Conservation (phyloP, 2,888 invertebrate species). For the Saturnia pavonia region DNA sequence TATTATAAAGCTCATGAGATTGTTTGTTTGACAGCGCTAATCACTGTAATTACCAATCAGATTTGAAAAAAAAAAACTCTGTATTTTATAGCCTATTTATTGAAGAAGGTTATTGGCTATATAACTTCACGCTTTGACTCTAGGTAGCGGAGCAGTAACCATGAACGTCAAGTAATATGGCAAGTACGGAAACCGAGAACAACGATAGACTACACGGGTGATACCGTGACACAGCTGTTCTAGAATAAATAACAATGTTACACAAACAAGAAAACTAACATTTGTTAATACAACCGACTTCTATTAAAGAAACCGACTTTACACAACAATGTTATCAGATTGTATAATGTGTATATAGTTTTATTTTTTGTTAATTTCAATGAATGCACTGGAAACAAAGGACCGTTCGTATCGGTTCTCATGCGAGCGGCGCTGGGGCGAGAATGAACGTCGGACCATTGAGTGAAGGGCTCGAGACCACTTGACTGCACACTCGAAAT, state of each 20-base stretch:
- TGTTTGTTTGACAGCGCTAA: too few species aligned
- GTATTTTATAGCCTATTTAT: too few species aligned
- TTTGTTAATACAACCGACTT: conserved; percentile 10
- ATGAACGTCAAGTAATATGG: too few species aligned
- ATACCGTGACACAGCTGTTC: neutral
- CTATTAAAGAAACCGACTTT: conserved; percentile 18
- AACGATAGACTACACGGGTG: neutral
- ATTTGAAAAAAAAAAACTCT: too few species aligned
- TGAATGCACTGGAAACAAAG: conserved; percentile 22
- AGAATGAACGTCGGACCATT: conserved; percentile 37
- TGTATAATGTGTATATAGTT: conserved; percentile 25
- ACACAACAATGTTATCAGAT: conserved; percentile 41
- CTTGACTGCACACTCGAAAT: conserved; percentile 36
- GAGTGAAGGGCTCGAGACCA: conserved; percentile 45
- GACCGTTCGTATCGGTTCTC: conserved; percentile 9
- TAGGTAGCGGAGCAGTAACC: too few species aligned
- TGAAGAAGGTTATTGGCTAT: too few species aligned
- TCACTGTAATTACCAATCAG: too few species aligned
- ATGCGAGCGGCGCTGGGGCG: conserved; percentile 23
- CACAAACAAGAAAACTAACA: neutral
- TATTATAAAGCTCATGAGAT: too few species aligned
- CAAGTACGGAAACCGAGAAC: too few species aligned
- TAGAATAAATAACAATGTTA: neutral
- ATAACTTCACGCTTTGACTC: too few species aligned
- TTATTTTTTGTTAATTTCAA: conserved; percentile 10